Conservation (phyloP, 2,113 vertebrate species). For the Terrapene triunguis region DNA sequence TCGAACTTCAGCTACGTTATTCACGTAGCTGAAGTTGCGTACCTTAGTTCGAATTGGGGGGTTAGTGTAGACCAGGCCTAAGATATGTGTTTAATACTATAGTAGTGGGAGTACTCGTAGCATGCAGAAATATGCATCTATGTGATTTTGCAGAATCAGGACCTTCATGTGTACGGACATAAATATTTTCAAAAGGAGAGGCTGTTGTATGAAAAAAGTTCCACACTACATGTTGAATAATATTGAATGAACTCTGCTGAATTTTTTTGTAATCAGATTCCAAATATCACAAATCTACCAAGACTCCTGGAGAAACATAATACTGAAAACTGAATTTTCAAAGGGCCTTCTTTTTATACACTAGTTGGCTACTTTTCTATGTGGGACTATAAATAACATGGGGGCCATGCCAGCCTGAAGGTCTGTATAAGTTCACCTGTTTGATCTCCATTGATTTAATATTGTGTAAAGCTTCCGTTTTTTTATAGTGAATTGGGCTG, state of each 20-base stretch:
- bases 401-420: not conserved
- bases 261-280: not conserved
- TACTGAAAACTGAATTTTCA: not conserved
- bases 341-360: not conserved
- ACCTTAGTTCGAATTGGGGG: too few species aligned
- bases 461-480: not conserved
- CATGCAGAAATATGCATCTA: not conserved
- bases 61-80: too few species aligned
- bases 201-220: not conserved
- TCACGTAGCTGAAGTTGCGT: too few species aligned
- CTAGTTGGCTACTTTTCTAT: not conserved
- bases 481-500: not conserved
- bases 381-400: not conserved
- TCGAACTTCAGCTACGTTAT: too few species aligned
- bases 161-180: not conserved
- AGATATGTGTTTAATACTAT: not conserved
- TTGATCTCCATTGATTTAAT: not conserved
- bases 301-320: not conserved
- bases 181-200: not conserved
- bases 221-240: not conserved
- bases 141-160: not conserved
- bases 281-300: not conserved
- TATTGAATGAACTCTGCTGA: not conserved
- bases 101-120: not conserved
- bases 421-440: not conserved